Evolutionary conservation across 1,140 invertebrate species (phyloP).

Genomic region (Steinernema khuongi): DNA sequence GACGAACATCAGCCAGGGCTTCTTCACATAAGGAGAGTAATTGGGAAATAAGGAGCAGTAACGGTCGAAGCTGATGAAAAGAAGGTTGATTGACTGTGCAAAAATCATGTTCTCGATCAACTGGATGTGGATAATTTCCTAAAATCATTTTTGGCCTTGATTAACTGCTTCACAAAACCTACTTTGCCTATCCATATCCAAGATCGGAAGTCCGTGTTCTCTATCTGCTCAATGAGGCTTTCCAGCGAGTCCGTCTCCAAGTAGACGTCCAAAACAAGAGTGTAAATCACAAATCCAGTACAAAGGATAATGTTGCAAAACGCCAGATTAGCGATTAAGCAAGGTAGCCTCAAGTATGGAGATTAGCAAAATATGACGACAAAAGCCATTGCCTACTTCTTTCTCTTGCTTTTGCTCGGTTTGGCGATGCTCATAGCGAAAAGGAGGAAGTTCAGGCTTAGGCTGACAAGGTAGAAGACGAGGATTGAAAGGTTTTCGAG

Average conservation of each 20-base stretch:
- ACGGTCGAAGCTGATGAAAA: constrained; percentile 7
- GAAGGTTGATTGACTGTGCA: background rate
- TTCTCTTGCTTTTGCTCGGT: background rate
- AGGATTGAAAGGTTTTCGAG: background rate
- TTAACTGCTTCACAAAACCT: background rate
- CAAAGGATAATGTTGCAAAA: background rate
- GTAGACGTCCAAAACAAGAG: background rate
- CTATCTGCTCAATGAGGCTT: constrained; percentile 6
- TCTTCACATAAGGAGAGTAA: background rate
- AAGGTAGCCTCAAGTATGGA: background rate
- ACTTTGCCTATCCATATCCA: background rate
- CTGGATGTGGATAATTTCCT: background rate
- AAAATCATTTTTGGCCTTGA: background rate
- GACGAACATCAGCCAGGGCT: background rate
- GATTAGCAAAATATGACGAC: background rate
- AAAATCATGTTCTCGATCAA: background rate
- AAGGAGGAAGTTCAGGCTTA: background rate
- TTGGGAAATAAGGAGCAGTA: background rate
- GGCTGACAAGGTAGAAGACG: background rate
- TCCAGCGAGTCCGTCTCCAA: background rate
- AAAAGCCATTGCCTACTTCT: background rate
- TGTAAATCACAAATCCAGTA: background rate
- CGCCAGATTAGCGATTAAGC: background rate
- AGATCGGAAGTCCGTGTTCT: background rate
- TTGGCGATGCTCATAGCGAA: background rate